These are phyloP conservation scores for Syngnathus rostellatus DNA, from an alignment of 2,797 vertebrate genomes.

Conservation along the genomic window DNA sequence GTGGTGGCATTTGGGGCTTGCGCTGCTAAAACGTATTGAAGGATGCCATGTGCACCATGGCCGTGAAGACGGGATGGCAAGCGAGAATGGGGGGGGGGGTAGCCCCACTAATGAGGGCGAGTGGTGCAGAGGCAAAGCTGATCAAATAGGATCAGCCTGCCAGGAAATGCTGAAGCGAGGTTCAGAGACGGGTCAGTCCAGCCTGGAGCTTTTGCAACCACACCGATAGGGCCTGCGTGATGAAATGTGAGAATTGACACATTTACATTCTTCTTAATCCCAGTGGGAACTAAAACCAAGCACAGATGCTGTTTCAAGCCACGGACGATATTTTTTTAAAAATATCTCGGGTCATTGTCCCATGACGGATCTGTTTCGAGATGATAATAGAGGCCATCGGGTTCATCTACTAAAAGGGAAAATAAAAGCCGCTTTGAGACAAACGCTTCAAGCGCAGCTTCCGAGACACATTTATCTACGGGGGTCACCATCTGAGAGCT, in stretches of 20 bases:
- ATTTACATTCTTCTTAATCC: conserved; percentile 4
- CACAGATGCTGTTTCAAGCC: conserved; percentile 20
- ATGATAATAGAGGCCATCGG: conserved; percentile 45
- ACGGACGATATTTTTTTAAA: conserved; percentile 20
- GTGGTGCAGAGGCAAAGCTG: conserved; percentile 22
- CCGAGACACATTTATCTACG: conserved; percentile 41
- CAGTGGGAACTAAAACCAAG: conserved; percentile 1
- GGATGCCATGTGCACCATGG: conserved; percentile 10
- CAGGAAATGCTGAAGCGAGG: conserved; percentile 24
- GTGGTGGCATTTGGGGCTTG: conserved; percentile 28
- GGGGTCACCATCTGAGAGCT: conserved; percentile 31
- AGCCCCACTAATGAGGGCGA: conserved; percentile 27
- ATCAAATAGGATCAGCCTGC: conserved; percentile 38
- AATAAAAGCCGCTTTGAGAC: conserved; percentile 42
- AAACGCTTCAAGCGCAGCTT: conserved; percentile 26
- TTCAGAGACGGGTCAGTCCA: conserved; percentile 32
- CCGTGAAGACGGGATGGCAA: conserved; percentile 23
- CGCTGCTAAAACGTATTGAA: conserved; percentile 27
- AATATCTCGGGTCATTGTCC: conserved; percentile 12
- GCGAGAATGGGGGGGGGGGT: conserved; percentile 1
- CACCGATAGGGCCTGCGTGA: neutral
- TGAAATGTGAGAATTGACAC: neutral
- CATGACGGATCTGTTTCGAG: conserved; percentile 34
- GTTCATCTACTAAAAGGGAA: conserved; percentile 47
- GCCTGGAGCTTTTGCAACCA: conserved; percentile 9